Percentiles rank a stretch among this genome's conserved stretches.
Evolutionary conservation across 2,888 invertebrate genomes (phyloP).

Genomic region (Prenolepis imparis): DNA sequence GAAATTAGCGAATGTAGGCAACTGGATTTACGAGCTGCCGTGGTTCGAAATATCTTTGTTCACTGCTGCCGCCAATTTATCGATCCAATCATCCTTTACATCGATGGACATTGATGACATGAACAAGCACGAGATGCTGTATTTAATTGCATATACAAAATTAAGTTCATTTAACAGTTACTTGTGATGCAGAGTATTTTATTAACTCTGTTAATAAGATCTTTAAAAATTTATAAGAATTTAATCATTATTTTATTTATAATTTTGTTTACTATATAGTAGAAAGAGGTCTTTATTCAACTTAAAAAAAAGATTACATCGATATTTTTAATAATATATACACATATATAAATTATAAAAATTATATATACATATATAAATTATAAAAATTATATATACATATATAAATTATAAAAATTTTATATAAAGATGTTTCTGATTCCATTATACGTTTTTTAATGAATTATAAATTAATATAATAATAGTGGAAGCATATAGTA

Average conservation of each 20-base stretch:
- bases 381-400: too few relatives aligned
- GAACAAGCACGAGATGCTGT: not conserved
- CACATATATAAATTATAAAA: too few relatives aligned
- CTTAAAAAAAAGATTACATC: too few relatives aligned
- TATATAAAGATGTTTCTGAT: too few relatives aligned
- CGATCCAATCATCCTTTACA: slow-evolving; percentile 15
- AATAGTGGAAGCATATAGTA: not conserved
- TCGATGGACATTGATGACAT: slow-evolving; percentile 2
- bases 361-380: not conserved
- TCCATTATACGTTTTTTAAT: too few relatives aligned
- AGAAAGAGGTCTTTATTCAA: too few relatives aligned
- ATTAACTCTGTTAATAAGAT: not conserved
- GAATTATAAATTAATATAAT: not conserved
- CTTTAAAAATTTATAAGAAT: not conserved
- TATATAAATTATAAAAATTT: too few relatives aligned
- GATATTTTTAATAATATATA: too few relatives aligned
- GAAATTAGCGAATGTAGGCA: slow-evolving; percentile 38
- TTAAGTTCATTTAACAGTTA: not conserved
- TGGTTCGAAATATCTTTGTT: slow-evolving; percentile 37
- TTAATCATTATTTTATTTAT: not conserved
- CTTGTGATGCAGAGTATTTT: not conserved
- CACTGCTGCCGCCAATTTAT: slow-evolving; percentile 5
- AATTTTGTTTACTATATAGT: too few relatives aligned
- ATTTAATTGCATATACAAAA: not conserved
- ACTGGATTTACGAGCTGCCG: slow-evolving; percentile 21